Evolutionary conservation across 1,140 invertebrate species (phyloP), one percentile per base, ranked within the genome.

Genomic region (Macrocentrus cingulum): DNA sequence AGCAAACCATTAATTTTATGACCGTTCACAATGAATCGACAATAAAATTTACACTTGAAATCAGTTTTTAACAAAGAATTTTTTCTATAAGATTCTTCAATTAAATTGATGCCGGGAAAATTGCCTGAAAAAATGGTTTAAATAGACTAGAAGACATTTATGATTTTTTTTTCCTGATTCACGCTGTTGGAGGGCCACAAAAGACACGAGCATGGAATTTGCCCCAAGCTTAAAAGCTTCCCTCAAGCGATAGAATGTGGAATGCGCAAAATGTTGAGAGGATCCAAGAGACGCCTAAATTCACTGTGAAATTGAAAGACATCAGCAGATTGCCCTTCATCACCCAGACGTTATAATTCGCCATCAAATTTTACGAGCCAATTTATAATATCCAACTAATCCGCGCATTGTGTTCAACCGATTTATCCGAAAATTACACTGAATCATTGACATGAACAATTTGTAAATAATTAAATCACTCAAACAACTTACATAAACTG

Each of bases 301-400:
- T 42, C 58, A 55, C 58, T 52, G 42, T 52, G 36, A 60, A 60
- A 60, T 60, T 60, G 58, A 54, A 60, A 53, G 51, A 52, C 32
- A n/a, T n/a, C n/a, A n/a, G n/a, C n/a, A n/a, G n/a, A n/a, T n/a
- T n/a, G n/a, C n/a, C n/a, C n/a, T n/a, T n/a, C n/a, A n/a, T n/a
- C n/a, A n/a, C 55, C 58, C 42, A 50, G 6, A 37, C 6, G 8
- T 32, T 11, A 15, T 18, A 25, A 56, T 29, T 44, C 32, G 8
- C 56, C 23, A 57, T 57, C 45, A 8, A 15, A 16, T 18, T 16
- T 51, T 51, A 13, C 29, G 25, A 29, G 9, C 25, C 25, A 29
- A 29, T 4, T 5, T 29, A 29, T 29, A 29, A 29, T 29, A 29
- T 29, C 9, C 25, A 29, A 4, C 9, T 29, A 11, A 11, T 23